phyloP scores from a whole-genome alignment of 2,113 vertebrate species.

The Suncus etruscus region DNA sequence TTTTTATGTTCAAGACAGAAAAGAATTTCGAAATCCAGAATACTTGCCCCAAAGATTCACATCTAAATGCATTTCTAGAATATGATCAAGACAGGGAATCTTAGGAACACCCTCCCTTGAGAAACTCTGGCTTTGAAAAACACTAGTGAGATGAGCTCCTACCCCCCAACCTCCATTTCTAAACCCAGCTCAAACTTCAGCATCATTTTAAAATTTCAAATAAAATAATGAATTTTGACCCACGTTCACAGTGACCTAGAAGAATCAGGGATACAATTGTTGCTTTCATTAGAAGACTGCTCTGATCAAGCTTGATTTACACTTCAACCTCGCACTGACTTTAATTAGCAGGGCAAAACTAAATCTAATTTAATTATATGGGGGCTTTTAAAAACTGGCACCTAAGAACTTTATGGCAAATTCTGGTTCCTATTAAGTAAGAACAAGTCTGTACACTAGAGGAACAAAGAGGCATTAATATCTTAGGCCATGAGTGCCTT shows the following conservation, averaged over 20 bases:
- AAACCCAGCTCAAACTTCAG: not conserved
- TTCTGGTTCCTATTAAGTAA: slow-evolving; percentile 58
- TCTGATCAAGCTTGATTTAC: not conserved
- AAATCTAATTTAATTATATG: slow-evolving; percentile 50
- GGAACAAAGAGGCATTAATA: slow-evolving; percentile 54
- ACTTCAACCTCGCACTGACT: slow-evolving; percentile 49
- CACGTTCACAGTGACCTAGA: not conserved
- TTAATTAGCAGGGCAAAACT: slow-evolving; percentile 59
- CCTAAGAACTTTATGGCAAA: slow-evolving; percentile 51
- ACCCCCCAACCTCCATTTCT: not conserved
- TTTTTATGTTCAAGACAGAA: slow-evolving; percentile 37
- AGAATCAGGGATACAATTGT: not conserved
- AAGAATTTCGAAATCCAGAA: slow-evolving; percentile 34
- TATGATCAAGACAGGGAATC: not conserved
- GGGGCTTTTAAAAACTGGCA: slow-evolving; percentile 55
- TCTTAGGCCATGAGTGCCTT: slow-evolving; percentile 9
- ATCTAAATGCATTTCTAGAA: slow-evolving; percentile 9
- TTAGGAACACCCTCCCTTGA: slow-evolving; percentile 14
- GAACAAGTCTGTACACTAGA: slow-evolving; percentile 36
- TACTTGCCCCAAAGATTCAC: slow-evolving; percentile 13
- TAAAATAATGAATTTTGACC: not conserved
- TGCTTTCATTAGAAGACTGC: slow-evolving; percentile 24
- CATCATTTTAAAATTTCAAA: slow-evolving; percentile 46
- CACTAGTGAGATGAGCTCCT: too few species aligned
- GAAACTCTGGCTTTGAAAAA: not conserved